Evolutionary conservation across 2,113 vertebrate genomes (phyloP).

Genomic region (Gavia stellata): DNA sequence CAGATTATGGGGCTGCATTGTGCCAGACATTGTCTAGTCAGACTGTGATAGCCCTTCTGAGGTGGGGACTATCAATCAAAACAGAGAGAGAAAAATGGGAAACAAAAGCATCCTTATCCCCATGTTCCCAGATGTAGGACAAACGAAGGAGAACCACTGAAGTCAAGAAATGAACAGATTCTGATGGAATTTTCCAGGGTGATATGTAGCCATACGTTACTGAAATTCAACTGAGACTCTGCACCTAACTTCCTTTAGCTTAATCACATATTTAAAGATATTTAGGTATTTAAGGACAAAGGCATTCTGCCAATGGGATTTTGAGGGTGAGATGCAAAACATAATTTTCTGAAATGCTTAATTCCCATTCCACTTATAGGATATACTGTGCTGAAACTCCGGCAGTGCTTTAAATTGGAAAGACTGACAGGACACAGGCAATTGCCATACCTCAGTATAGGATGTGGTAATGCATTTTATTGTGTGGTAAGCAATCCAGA

Average conservation of each 20-base stretch:
- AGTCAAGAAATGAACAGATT: background rate
- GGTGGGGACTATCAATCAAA: background rate
- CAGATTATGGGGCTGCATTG: background rate
- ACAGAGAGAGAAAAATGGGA: background rate
- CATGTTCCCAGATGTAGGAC: background rate
- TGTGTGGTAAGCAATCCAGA: background rate
- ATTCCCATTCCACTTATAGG: background rate
- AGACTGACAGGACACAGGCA: background rate
- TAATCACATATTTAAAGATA: background rate
- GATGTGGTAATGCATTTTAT: background rate
- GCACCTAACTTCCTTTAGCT: background rate
- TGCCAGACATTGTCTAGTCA: background rate
- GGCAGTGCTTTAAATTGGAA: background rate
- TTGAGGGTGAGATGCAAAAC: background rate
- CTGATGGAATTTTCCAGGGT: background rate
- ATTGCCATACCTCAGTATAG: background rate
- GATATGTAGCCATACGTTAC: background rate
- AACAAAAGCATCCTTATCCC: background rate
- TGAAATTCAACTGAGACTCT: background rate
- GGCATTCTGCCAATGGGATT: background rate
- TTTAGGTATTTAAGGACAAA: background rate
- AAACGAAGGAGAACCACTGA: conserved; percentile 1
- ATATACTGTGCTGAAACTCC: background rate
- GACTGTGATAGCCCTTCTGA: background rate
- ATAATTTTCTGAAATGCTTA: background rate